Base-by-base conservation (phyloP, 1,140 invertebrate genomes). In the Aphaenogaster floridana region DNA sequence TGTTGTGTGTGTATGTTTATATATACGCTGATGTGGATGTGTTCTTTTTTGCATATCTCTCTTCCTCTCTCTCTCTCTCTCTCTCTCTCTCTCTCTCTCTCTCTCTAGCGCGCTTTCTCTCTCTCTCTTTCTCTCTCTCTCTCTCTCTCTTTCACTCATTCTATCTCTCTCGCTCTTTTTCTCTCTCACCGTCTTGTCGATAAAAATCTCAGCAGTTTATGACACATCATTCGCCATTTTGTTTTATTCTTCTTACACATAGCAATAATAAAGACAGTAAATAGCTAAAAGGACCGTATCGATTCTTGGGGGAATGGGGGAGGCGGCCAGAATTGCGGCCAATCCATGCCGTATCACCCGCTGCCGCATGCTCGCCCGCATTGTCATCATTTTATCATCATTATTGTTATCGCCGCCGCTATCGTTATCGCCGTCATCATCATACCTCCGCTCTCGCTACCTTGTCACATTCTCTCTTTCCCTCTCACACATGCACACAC, bases 251-350 rank as follows among this genome's bases (percentile, higher is more conserved):
- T 78, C 89, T 92, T 88, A 92, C 89, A 91, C 88, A 88, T 92
- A 93, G 93, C 91, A 92, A 92, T 92, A 91, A 90, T 90, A 91
- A 91, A 91, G 90, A 92, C 91, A 92, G 92, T 93, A 92, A 92
- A 93, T 92, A 93, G 93, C 89, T 93, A 93, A 92, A 93, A 93
- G 89, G 90, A 90, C 74, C 91, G 86, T 88, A 90, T 91, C 88
- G 80, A 90, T 88, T 91, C 77, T 64, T 61, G 86, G 81, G 74
- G 83, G 83, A 57, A 61, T 80, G 69, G 88, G 86, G 63, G 80
- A 91, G 85, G 78, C 76, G 90, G 66, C 77, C 74, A 88, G 88
- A 79, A 87, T 89, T 77, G 74, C 79, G 79, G 79, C 50, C 78
- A 89, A 93, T 90, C 79, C 86, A 61, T 71, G 64, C 77, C 87